Evolutionary conservation across 2,113 vertebrate genomes (phyloP).

Genomic region (Coptodon rendalli): DNA sequence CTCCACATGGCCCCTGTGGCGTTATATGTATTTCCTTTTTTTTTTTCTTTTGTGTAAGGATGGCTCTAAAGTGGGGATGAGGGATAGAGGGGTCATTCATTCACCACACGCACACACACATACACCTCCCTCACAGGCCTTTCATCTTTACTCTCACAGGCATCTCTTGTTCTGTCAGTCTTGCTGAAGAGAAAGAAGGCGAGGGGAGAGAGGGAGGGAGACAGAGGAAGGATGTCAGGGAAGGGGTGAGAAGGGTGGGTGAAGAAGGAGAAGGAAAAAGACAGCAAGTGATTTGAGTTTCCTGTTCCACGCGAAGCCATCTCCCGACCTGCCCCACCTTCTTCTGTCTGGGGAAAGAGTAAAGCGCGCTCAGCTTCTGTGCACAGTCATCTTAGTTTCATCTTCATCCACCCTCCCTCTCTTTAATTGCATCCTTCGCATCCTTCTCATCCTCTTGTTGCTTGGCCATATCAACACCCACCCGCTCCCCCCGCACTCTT

Average conservation of each 20-base stretch:
- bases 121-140: constrained; percentile 48
- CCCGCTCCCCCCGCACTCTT: constrained; percentile 3
- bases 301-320: not conserved
- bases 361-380: not conserved
- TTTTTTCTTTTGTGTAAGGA: constrained; percentile 28
- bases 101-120: constrained; percentile 9
- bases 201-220: not conserved
- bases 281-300: constrained; percentile 4
- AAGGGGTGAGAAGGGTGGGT: not conserved
- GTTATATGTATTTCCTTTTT: not conserved
- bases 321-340: not conserved
- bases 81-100: constrained; percentile 65
- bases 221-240: constrained; percentile 40
- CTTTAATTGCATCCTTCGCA: constrained; percentile 39
- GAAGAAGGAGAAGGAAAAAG: not conserved
- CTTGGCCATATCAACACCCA: not conserved
- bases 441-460: constrained; percentile 3
- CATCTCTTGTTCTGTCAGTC: constrained; percentile 65
- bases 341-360: not conserved
- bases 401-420: constrained; percentile 2
- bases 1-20: constrained; percentile 2
- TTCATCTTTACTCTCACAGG: constrained; percentile 70
- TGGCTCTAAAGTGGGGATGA: not conserved
- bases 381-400: not conserved
- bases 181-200: constrained; percentile 28